Conservation (phyloP, 2,797 vertebrate genomes). For the Cirrhinus molitorella region DNA sequence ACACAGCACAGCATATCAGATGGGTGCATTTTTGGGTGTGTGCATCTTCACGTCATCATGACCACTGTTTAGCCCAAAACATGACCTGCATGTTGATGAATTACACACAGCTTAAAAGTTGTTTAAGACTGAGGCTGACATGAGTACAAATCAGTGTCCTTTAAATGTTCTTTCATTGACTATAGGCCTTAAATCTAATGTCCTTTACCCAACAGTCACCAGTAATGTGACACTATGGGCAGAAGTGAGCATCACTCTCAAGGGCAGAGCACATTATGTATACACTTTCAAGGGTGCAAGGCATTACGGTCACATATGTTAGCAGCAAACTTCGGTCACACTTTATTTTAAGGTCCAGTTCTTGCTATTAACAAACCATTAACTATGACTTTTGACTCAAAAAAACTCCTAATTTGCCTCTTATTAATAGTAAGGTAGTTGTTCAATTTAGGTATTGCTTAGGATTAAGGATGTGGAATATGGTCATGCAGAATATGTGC, state of each 20-base stretch:
- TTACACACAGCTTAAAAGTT: conserved; percentile 46
- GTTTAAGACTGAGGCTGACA: conserved; percentile 29
- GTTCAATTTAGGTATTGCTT: no score
- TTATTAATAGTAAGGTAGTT: no score
- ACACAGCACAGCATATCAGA: conserved; percentile 54
- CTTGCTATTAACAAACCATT: no score
- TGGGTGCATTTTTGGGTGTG: conserved; percentile 33
- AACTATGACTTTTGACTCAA: no score
- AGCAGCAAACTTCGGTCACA: not conserved
- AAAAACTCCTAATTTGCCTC: no score
- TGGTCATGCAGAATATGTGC: no score
- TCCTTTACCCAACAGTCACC: conserved; percentile 3
- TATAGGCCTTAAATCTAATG: not conserved
- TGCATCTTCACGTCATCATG: conserved; percentile 29
- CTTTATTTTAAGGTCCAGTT: no score
- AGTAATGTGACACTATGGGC: not conserved
- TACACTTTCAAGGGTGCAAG: not conserved
- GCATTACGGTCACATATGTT: not conserved
- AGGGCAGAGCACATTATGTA: not conserved
- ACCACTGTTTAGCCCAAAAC: conserved; percentile 58
- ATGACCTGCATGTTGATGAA: conserved; percentile 53
- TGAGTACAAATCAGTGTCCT: conserved; percentile 32
- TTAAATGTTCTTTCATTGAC: conserved; percentile 40
- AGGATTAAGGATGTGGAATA: no score
- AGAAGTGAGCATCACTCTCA: not conserved